A percentile compares a stretch with the other conserved stretches of the same genome.
phyloP scores from a whole-genome alignment of 2,797 vertebrate species.

The Otolemur crassicaudatus region DNA sequence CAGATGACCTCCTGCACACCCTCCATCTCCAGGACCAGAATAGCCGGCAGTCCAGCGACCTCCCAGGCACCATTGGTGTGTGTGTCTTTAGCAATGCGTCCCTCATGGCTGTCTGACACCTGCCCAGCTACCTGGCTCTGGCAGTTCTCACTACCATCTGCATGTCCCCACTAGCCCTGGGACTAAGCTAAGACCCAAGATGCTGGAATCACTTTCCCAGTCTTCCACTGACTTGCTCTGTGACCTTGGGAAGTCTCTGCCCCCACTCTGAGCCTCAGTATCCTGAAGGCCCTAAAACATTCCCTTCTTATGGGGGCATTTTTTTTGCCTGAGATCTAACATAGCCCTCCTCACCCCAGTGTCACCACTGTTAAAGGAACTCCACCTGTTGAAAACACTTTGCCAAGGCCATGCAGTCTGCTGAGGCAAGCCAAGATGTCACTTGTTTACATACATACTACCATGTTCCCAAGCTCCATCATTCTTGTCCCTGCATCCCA shows the following conservation, averaged over 20 bases:
- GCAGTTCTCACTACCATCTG: not conserved
- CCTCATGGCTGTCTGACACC: conserved; percentile 92
- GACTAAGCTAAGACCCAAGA: conserved; percentile 23
- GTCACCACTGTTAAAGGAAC: conserved; percentile 14
- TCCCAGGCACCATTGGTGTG: conserved; percentile 91
- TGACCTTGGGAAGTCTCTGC: conserved; percentile 26
- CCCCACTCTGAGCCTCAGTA: conserved; percentile 12
- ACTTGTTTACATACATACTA: conserved; percentile 77
- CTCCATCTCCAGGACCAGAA: conserved; percentile 92
- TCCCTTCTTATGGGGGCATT: not conserved
- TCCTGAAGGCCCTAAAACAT: not conserved
- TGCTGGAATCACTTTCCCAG: not conserved
- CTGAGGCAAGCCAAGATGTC: conserved; percentile 67
- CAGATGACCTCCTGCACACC: conserved; percentile 90
- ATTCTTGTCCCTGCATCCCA: not conserved
- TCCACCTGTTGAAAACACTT: not conserved
- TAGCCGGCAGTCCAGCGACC: conserved; percentile 88
- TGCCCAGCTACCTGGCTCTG: not conserved
- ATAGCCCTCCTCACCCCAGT: not conserved
- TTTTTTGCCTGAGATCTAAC: conserved; percentile 28
- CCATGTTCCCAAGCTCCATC: not conserved
- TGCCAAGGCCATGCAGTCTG: conserved; percentile 39
- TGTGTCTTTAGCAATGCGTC: conserved; percentile 89
- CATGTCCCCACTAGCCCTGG: conserved; percentile 60
- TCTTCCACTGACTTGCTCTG: conserved; percentile 29